Evolutionary conservation across 1,140 invertebrate genomes (phyloP), one percentile per base, ranked within the genome.

Genomic region (Spodoptera frugiperda): DNA sequence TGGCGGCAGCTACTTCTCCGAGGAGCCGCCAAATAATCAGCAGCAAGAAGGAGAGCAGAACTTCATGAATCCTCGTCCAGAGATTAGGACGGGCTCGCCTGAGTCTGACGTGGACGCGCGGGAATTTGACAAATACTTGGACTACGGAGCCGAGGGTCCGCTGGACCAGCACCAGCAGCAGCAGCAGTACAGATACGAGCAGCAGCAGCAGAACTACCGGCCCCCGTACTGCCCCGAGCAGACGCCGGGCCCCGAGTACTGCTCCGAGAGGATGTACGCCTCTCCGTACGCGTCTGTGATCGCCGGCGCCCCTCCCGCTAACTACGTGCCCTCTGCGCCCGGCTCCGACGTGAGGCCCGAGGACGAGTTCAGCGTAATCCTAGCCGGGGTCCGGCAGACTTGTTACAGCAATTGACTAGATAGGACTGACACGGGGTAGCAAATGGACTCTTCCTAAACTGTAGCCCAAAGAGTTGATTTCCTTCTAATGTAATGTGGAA

Each of bases 331-430:
- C 0, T 85, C 85, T 4, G 85, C 93, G 11, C 90, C 94, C 3
- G 96, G 95, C 25, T 89, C 95, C 21, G 93, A 96, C 55, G 92
- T 95, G 19, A 96, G 97, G 80, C 92, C 95, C 0, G 97, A 97
- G 65, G 97, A 97, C 77, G 97, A 98, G 86, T 98, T 98, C 92
- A 97, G 97, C 93, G 97, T 97, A 78, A 98, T 98, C 82, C 91
- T 98, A 51, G 97, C 97, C 2, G 97, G 97, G 78, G 97, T 98
- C 49, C 95, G 97, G 75, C 97, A 98, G 89, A 98, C 97, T 25
- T 98, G 97, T 90, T 98, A 97, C 93, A 97, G 97, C 95, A 97
- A 97, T 94, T 97, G 93, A 96, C 87, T 88, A 82, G 76, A 82
- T 57, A 78, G 80, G 67, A 81, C 79, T 79, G 79, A 85, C 54